Base-by-base conservation (phyloP, 2,797 vertebrate species). In the Anguilla obscura region DNA sequence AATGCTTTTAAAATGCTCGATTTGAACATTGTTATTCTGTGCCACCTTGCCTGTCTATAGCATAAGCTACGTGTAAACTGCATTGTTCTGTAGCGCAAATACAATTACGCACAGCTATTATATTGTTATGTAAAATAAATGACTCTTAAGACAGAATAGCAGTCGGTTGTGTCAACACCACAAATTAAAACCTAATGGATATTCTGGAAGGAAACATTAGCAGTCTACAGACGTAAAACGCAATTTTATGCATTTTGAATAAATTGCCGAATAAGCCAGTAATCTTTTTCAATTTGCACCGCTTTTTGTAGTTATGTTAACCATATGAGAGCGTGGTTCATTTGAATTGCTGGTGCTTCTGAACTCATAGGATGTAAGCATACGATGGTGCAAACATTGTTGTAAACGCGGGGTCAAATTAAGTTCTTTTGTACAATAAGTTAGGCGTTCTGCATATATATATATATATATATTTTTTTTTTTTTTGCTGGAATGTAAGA, bases 161-260 rank as follows among this genome's bases (percentile, higher is more conserved):
- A 50, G 21, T 84, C 80, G 52, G 80, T 84, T 84, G 50, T 84
- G 80, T 84, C 80, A 84, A 84, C 80, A 54, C 45, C 45, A 84
- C 36, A 84, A 84, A 84, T 84, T 84, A 84, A 84, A 84, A 84
- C 48, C 80, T 54, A 84, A 84, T 84, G 80, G 80, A 50, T 84
- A 50, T 30, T 54, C 80, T 84, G 80, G 48, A 48, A 84, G 56
- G 45, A n/a, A 52, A 84, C 80, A 54, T 84, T 84, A 84, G 80
- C 45, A 84, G 48, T 84, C 80, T 84, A 27, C 24, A 84, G 45
- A 84, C 48, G 80, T 50, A 52, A 40, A 76, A 40, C 69, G 30
- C 27, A 74, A 36, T 74, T 48, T 50, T 83, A 45, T 50, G 40
- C 40, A 83, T 84, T 50, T 84, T 84, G 80, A 84, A 84, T 84